These are phyloP conservation scores for Drosophila putrida DNA, from an alignment of 2,888 invertebrate genomes.

Conservation along the genomic window DNA sequence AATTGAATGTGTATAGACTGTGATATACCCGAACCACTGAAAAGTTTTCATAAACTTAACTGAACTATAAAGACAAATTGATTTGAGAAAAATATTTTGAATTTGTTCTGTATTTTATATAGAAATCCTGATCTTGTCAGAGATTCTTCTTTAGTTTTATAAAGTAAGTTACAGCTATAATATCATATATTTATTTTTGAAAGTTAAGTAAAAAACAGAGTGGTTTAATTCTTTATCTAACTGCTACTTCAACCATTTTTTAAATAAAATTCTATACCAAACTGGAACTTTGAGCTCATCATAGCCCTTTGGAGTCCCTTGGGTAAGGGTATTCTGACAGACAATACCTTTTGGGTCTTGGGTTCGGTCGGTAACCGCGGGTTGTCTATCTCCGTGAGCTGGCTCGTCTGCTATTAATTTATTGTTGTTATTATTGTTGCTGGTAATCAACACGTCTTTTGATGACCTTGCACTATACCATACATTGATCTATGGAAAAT, in stretches of 20 bases:
- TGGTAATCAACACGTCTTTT: constrained; percentile 81
- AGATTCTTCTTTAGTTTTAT: too few species aligned
- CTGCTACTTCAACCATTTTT: too few species aligned
- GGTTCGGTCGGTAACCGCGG: constrained; percentile 49
- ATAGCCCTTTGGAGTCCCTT: neutral
- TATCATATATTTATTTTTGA: too few species aligned
- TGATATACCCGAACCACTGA: constrained; percentile 30
- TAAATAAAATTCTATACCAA: too few species aligned
- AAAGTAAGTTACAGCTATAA: too few species aligned
- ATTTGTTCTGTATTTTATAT: too few species aligned
- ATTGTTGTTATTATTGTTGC: constrained; percentile 78
- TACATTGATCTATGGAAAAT: constrained; percentile 76
- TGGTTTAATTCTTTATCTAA: too few species aligned
- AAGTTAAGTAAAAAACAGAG: too few species aligned
- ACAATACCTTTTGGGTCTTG: constrained; percentile 17
- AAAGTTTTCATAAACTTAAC: too few species aligned
- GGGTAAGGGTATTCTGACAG: constrained; percentile 24
- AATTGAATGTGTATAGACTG: neutral
- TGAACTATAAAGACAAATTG: too few species aligned
- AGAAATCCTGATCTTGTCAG: too few species aligned
- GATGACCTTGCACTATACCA: constrained; percentile 79
- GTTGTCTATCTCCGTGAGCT: constrained; percentile 58
- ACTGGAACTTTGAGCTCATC: neutral
- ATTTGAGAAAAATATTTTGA: too few species aligned
- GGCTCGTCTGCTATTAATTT: constrained; percentile 71